phyloP scores from a whole-genome alignment of 2,888 invertebrate species.

The Rugalucina vietnamica region DNA sequence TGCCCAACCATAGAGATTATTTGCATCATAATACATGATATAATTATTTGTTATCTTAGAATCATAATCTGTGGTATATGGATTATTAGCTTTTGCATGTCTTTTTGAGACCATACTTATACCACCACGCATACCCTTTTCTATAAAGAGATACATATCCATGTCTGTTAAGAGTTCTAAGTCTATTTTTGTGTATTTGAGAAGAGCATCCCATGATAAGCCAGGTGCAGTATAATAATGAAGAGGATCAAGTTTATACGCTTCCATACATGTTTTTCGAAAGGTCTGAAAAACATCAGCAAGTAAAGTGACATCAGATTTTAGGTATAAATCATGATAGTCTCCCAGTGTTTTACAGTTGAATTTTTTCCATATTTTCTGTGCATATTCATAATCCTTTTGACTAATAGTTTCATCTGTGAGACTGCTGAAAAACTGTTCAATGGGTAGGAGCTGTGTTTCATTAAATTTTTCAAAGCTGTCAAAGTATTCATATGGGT shows the following conservation, averaged over 20 bases:
- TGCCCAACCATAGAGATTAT: slow-evolving; percentile 56
- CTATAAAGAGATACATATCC: slow-evolving; percentile 72
- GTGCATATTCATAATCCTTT: slow-evolving; percentile 62
- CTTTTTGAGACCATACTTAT: slow-evolving; percentile 67
- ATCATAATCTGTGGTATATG: slow-evolving; percentile 47
- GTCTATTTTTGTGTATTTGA: slow-evolving; percentile 67
- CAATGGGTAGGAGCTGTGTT: slow-evolving; percentile 27
- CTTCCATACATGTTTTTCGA: slow-evolving; percentile 63
- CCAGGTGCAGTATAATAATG: slow-evolving; percentile 76
- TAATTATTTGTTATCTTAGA: slow-evolving; percentile 27
- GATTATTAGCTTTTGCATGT: slow-evolving; percentile 75
- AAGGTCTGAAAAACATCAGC: slow-evolving; percentile 80
- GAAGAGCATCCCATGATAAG: slow-evolving; percentile 56
- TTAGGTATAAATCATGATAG: slow-evolving; percentile 49
- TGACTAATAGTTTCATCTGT: slow-evolving; percentile 29
- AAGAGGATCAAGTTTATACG: slow-evolving; percentile 72
- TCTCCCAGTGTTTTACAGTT: slow-evolving; percentile 65
- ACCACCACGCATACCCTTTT: slow-evolving; percentile 61
- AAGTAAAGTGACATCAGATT: slow-evolving; percentile 73
- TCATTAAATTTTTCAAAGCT: slow-evolving; percentile 40
- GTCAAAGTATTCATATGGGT: not conserved
- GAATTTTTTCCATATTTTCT: slow-evolving; percentile 58
- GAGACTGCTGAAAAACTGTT: slow-evolving; percentile 2
- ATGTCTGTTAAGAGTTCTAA: slow-evolving; percentile 73
- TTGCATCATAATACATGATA: slow-evolving; percentile 49